Conservation (phyloP, 2,797 vertebrate species). For the Mionectes olivaceus region DNA sequence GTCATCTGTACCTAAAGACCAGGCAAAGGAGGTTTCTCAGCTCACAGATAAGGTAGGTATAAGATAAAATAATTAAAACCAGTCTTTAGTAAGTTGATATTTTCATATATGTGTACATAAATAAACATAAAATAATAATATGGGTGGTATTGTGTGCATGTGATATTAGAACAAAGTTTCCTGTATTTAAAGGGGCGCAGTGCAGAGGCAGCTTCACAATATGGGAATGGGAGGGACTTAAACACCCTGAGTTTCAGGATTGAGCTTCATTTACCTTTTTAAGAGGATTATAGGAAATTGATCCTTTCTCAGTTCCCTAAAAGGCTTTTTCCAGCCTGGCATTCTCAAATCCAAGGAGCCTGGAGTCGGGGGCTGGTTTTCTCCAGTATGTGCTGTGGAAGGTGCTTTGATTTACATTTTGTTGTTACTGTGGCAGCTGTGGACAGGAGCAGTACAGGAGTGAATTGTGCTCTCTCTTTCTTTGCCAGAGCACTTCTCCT, state of each 20-base stretch:
- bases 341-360: background rate
- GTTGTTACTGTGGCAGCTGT: background rate
- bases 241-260: fast-evolving
- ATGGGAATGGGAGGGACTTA: background rate
- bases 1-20: background rate
- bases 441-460: background rate
- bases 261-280: background rate
- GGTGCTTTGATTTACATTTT: background rate
- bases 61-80: background rate
- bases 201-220: background rate
- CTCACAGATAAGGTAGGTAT: background rate
- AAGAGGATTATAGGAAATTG: conserved; percentile 1
- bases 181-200: background rate
- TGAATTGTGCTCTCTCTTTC: background rate
- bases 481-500: background rate
- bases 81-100: background rate
- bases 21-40: background rate
- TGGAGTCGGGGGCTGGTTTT: background rate
- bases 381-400: background rate
- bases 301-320: background rate
- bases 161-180: background rate
- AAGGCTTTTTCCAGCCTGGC: background rate
- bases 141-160: background rate
- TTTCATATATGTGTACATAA: background rate
- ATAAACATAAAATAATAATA: background rate